These are phyloP conservation scores for Pteropus alecto DNA, from an alignment of 2,113 vertebrate genomes.

Conservation along the genomic window DNA sequence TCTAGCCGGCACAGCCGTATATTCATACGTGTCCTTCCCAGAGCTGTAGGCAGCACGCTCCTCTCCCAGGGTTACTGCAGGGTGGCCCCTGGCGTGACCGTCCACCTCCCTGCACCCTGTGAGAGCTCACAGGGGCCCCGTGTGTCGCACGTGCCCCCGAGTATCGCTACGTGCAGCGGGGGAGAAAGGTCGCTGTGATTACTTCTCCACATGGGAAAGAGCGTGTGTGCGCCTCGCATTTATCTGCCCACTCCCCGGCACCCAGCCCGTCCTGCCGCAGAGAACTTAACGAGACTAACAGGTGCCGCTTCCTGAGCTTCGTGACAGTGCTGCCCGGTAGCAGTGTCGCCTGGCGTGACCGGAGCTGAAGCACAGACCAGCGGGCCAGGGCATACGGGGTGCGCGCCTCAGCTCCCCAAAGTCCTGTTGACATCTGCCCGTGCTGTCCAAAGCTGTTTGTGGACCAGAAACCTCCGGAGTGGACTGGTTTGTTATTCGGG, in stretches of 20 bases:
- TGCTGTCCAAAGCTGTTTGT: background rate
- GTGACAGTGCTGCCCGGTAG: background rate
- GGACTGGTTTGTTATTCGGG: background rate
- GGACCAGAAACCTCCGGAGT: background rate
- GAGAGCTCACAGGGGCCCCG: background rate
- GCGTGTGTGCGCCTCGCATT: background rate
- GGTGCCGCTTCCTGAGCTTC: background rate
- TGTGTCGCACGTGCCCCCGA: background rate
- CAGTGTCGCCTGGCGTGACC: background rate
- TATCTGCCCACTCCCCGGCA: background rate
- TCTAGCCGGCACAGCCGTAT: too few relatives aligned
- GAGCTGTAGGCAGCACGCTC: background rate
- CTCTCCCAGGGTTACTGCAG: background rate
- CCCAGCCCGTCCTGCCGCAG: background rate
- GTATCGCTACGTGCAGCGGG: slow-evolving; percentile 30
- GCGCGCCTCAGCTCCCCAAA: too few relatives aligned
- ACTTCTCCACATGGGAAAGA: slow-evolving; percentile 55
- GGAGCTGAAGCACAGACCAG: background rate
- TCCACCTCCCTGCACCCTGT: background rate
- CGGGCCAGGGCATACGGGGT: too few relatives aligned
- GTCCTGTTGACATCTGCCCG: too few relatives aligned
- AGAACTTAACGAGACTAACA: slow-evolving; percentile 8
- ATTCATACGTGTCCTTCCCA: background rate
- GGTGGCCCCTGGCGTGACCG: background rate
- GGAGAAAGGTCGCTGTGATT: slow-evolving; percentile 43